Evolutionary conservation across 1,140 invertebrate genomes (phyloP), one percentile per base, ranked within the genome.

Genomic region (Steinernema khuongi): DNA sequence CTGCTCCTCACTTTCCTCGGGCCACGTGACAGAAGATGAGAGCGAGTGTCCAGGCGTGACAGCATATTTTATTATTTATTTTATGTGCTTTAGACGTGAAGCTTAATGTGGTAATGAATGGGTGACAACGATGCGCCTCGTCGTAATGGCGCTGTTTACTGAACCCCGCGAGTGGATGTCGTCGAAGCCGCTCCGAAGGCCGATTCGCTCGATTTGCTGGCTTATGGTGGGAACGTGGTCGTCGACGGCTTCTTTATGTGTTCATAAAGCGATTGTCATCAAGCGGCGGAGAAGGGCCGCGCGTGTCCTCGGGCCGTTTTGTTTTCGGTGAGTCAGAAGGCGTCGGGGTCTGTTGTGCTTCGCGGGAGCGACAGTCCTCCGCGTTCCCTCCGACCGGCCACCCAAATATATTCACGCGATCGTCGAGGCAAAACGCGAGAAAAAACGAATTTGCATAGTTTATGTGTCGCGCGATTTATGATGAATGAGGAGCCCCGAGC

Each of bases 31-130:
- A n/a, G 36, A 41, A 11, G 36, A 41, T n/a, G n/a, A 41, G 7
- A 11, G 7, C 36, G 36, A 7, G 50, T 60, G 50, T 60, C 26
- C 14, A 60, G 50, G 50, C 50, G 50, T 60, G 50, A 60, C 50
- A 60, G 50, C 50, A 60, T 60, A 60, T 60, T 60, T 60, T 60
- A 60, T 60, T 60, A 60, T 60, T 60, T 60, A 60, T 60, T 60
- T 60, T 60, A 60, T 60, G 50, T 60, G 50, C 11, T 60, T 11
- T 7, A 60, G 50, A 22, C 50, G 22, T 22, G 26, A n/a, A 60
- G 50, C 50, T 60, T 60, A 60, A 60, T 60, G 50, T 60, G 50
- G 50, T 60, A 60, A 60, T 60, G 50, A 60, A 60, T 60, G 50
- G 50, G 50, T 60, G 50, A 60, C 50, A 60, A 60, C 50, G 50